Evolutionary conservation across 2,113 vertebrate species (phyloP), one percentile per base, ranked within the genome.

Genomic region (Seriola dumerili): DNA sequence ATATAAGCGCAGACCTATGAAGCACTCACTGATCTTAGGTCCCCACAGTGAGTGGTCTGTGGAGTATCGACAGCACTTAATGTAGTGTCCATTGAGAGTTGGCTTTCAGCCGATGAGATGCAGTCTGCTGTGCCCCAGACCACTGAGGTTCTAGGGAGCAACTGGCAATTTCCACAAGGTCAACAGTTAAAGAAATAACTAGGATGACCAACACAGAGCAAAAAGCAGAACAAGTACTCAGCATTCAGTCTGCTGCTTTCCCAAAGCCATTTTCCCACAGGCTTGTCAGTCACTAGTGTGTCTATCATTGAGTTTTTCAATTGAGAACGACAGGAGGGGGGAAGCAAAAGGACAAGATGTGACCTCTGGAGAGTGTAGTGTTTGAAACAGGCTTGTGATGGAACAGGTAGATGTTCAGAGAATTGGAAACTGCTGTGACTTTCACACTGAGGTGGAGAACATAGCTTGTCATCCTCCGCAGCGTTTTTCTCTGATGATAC

Each of bases 151-250:
- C 87, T 63, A 1, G 88, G 90, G 91, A 73, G 83, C 76, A 83
- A 88, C 91, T 81, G 54, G 87, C 90, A 93, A 94, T 94, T 94
- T 94, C 79, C 76, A 85, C 91, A 92, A 94, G 93, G 94, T 95
- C 94, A 94, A 77, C 81, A 85, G 84, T 91, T 85, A 91, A 87
- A 91, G 85, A 92, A 90, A 93, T 85, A 90, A 85, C 89, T 79
- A 78, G 69, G 73, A 72, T 29, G n/a, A 83, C 73, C 63, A 74
- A 70, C 83, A 84, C 69, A 48, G 77, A 73, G 77, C 32, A 76
- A 83, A 78, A 83, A 84, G 57, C 32, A 78, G 83, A 80, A 65
- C 34, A 36, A 76, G 86, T 69, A 75, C 83, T 85, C 80, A 78
- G 68, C 75, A 81, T 79, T 81, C 74, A 78, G 71, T 58, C 72